Base-by-base conservation (phyloP, 2,113 vertebrate genomes). In the Anolis sagrei region DNA sequence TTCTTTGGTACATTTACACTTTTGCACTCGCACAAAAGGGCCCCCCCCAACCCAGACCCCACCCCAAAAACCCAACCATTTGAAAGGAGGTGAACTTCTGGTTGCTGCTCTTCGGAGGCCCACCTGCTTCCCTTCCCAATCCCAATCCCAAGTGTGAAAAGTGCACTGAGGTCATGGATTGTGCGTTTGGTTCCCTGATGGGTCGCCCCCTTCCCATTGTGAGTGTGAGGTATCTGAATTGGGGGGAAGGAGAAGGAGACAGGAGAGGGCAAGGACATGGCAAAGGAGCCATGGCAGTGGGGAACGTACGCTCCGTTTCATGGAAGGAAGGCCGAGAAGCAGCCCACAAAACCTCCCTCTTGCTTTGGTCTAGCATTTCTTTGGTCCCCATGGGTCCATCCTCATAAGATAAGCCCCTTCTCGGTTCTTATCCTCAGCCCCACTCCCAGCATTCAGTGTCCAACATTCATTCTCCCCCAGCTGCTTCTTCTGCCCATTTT, bases 91-190 rank as follows among this genome's bases (percentile, higher is more conserved):
- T 39, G 76, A 61, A 84, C 5, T n/a, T 21, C 19, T 27, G 4
- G 19, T 25, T 2, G 49, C 82, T 34, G 7, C 70, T 27, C 23
- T 23, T 27, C 5, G 14, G 54, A 58, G 54, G 54, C 54, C 54
- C 14, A 58, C 18, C 54, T 16, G 54, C 54, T 18, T 58, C 2
- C 69, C 16, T 34, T 61, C 70, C 39, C n/a, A n/a, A 18, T 19
- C 44, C 64, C n/a, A 0, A 14, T 10, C 49, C 68, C 51, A 21
- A 13, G 27, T 86, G 92, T 93, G 95, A 88, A 29, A 95, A 92
- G 90, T 85, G 93, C 23, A 7, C 23, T 13, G 1, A 6, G 51
- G 19, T 29, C 23, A 25, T 4, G 5, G 11, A 4, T 1, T 23
- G 34, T 48, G 79, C 3, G 49, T 36, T 44, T n/a, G 18, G 27